phyloP scores from a whole-genome alignment of 2,797 vertebrate genomes.

The Aldrovandia affinis region DNA sequence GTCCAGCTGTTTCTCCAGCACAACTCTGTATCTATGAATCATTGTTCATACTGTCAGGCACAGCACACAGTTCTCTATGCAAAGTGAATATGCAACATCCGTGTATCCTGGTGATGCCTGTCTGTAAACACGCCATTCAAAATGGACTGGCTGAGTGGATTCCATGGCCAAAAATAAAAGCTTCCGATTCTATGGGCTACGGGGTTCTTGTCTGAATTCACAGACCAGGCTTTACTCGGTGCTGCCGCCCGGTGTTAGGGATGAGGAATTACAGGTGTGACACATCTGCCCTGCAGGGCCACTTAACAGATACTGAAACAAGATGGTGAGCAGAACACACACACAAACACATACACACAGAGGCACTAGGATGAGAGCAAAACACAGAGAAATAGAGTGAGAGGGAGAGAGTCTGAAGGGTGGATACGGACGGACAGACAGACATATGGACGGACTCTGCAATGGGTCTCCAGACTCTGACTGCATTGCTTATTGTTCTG shows the following conservation, averaged over 20 bases:
- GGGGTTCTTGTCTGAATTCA: neutral
- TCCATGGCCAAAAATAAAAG: neutral
- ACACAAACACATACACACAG: neutral
- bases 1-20: conserved; percentile 10
- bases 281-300: neutral
- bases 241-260: neutral
- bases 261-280: neutral
- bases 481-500: neutral
- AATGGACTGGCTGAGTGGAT: neutral
- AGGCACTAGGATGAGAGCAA: neutral
- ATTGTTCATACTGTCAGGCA: neutral
- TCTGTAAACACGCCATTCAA: neutral
- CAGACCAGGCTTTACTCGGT: neutral
- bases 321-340: neutral
- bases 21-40: neutral
- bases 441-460: neutral
- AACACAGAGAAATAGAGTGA: neutral
- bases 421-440: neutral
- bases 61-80: neutral
- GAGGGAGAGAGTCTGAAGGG: neutral
- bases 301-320: neutral
- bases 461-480: neutral
- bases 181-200: neutral
- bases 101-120: neutral
- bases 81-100: neutral